Base-by-base conservation (phyloP, 2,113 vertebrate species). In the Carassius carassius region DNA sequence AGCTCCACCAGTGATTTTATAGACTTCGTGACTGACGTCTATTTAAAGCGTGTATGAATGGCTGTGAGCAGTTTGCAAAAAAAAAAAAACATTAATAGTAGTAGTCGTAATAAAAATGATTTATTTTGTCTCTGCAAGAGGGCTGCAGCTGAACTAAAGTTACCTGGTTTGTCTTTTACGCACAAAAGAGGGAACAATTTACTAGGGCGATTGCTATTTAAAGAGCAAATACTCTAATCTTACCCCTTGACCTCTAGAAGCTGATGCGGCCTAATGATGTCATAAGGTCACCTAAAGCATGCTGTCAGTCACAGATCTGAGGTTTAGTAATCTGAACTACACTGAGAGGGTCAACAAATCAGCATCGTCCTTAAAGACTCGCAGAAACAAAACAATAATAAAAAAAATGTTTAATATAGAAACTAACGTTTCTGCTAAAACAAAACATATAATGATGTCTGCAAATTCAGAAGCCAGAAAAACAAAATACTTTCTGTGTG, bases 261-360 rank as follows among this genome's bases (percentile, higher is more conserved):
- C 51, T 32, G 23, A 23, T 51, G 47, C 51, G 8, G n/a, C 13
- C 49, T 87, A 11, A 47, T 12, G 44, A 44, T 44, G 41, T 44
- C 9, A 44, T 44, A 2, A 44, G 41, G 41, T 11, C 41, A 41
- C 10, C 41, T 11, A 41, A 7, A 41, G 37, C 37, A 6, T 41
- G 37, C 37, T 41, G 37, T 41, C 5, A 41, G 37, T 41, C 77
- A 81, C 16, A 69, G 77, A 62, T 87, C 56, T 81, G 56, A 17
- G 21, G 23, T 35, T 83, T 29, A 56, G 29, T 82, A 79, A 76
- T 65, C 63, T 70, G 32, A 65, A 72, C 51, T 79, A 60, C 77
- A 29, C 17, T 83, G 62, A 62, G 44, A 63, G 56, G 12, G 0
- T 82, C 9, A 56, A 11, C 19, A 19, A 41, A 21, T 51, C 47